Evolutionary conservation across 2,888 invertebrate species (phyloP).

Genomic region (Agriopis aurantiaria): DNA sequence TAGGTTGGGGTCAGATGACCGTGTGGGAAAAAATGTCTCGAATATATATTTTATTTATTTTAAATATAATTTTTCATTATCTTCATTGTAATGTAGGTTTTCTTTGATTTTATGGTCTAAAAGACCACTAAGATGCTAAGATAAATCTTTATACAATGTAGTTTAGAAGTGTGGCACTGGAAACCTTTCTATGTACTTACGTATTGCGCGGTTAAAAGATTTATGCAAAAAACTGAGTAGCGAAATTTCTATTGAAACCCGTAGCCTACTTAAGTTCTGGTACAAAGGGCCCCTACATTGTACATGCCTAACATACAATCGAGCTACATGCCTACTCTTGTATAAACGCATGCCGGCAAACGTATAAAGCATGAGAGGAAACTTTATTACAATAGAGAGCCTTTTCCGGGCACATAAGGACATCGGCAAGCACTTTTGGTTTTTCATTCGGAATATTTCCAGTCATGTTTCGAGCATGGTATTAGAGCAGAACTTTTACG

Average conservation of each 20-base stretch:
- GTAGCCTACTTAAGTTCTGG: constrained; percentile 9
- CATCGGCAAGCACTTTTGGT: constrained; percentile 19
- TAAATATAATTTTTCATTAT: too few relatives aligned
- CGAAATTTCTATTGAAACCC: constrained; percentile 24
- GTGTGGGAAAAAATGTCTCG: too few relatives aligned
- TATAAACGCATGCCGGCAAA: constrained; percentile 14
- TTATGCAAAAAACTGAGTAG: constrained; percentile 4
- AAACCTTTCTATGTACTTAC: too few relatives aligned
- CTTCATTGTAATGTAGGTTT: too few relatives aligned
- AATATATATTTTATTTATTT: too few relatives aligned
- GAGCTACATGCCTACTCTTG: constrained; percentile 10
- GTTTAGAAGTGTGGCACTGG: too few relatives aligned
- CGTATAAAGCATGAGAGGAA: constrained; percentile 23
- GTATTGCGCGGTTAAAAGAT: too few relatives aligned
- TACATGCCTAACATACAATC: background rate
- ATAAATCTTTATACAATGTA: too few relatives aligned
- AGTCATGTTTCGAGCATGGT: constrained; percentile 4
- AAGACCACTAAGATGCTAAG: too few relatives aligned
- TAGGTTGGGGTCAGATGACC: too few relatives aligned
- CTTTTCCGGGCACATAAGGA: constrained; percentile 14
- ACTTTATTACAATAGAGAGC: constrained; percentile 35
- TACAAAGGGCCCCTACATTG: constrained; percentile 26
- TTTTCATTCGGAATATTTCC: constrained; percentile 22
- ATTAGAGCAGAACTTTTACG: constrained; percentile 5
- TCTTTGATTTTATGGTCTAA: too few relatives aligned